A percentile compares a stretch with the other conserved stretches of the same genome.
These are phyloP conservation scores for Orthosia cruda DNA, from an alignment of 2,888 invertebrate species.

Conservation along the genomic window DNA sequence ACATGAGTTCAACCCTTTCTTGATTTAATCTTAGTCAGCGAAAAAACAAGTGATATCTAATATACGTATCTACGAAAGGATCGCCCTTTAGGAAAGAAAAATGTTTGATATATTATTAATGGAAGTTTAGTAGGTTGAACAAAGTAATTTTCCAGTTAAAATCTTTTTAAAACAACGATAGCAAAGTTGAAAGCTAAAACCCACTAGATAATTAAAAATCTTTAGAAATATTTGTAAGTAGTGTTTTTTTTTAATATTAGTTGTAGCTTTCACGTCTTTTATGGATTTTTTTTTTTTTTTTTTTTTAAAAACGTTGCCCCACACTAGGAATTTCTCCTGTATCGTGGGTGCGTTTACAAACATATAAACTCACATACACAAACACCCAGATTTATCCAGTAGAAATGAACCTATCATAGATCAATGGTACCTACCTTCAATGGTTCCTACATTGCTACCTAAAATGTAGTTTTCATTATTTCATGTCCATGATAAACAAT, in stretches of 20 bases:
- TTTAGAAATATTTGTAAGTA: conserved; percentile 32
- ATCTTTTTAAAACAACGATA: not conserved
- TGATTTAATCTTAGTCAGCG: conserved; percentile 54
- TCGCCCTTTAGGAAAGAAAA: conserved; percentile 17
- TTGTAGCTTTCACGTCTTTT: not conserved
- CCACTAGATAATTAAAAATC: not conserved
- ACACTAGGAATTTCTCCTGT: too few relatives aligned
- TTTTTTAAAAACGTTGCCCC: too few relatives aligned
- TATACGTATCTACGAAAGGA: conserved; percentile 6
- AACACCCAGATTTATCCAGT: not conserved
- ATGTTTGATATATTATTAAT: conserved; percentile 2
- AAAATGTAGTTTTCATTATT: not conserved
- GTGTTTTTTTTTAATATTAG: conserved; percentile 15
- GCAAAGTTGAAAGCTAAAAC: conserved; percentile 13
- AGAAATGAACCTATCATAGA: too few relatives aligned
- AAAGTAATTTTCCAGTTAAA: conserved; percentile 2
- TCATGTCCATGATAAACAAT: not conserved
- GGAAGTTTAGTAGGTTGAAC: not conserved
- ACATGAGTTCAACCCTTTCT: conserved; percentile 55
- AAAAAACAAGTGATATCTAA: conserved; percentile 44
- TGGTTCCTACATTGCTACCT: not conserved
- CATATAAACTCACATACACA: too few relatives aligned
- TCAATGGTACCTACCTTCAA: too few relatives aligned
- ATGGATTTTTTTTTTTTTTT: too few relatives aligned
- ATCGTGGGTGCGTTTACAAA: too few relatives aligned